Base-by-base conservation (phyloP, 2,888 invertebrate genomes). In the Phengaris arion region DNA sequence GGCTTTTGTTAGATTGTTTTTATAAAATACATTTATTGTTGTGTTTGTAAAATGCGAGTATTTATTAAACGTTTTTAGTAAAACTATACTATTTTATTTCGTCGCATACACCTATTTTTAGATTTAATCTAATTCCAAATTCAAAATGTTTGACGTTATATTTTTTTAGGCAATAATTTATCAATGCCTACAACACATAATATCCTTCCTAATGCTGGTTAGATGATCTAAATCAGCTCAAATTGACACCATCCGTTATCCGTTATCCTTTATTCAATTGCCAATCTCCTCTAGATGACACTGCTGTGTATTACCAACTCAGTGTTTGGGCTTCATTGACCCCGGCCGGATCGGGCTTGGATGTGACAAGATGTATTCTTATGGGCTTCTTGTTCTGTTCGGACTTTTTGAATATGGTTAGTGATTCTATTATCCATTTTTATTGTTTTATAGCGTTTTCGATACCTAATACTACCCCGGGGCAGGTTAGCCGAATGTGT, bases 21-120 rank as follows among this genome's bases (percentile, higher is more conserved):
- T 76, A 57, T 72, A 76, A 68, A 77, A 74, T 77, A 78, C 83
- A 83, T 83, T 84, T 82, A 82, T 88, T 90, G 90, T 90, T 90
- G 85, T 88, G 89, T 90, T 90, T 89, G 88, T 86, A 83, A 83
- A 82, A 83, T 86, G 85, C 84, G 85, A 84, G 84, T 88, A 87
- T 88, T 89, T 90, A 90, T 90, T 90, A 90, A 90, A 90, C 81
- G 84, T 87, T 88, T 90, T 89, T 85, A 81, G 83, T 81, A 80
- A 84, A 77, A 59, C 77, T 75, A 12, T 7, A 35, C 35, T 45
- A 74, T 85, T 85, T 86, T 57, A 80, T 83, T 83, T 78, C 69
- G 54, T 46, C 3, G 48, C 45, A 6, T 64, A 6, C 8, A 46
- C 10, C 2, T 35, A 35, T 35, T 35, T 35, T 35, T 35, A 35